Percentiles rank a stretch among this genome's conserved stretches.
phyloP scores from a whole-genome alignment of 2,888 invertebrate species.

The Carcina quercana region DNA sequence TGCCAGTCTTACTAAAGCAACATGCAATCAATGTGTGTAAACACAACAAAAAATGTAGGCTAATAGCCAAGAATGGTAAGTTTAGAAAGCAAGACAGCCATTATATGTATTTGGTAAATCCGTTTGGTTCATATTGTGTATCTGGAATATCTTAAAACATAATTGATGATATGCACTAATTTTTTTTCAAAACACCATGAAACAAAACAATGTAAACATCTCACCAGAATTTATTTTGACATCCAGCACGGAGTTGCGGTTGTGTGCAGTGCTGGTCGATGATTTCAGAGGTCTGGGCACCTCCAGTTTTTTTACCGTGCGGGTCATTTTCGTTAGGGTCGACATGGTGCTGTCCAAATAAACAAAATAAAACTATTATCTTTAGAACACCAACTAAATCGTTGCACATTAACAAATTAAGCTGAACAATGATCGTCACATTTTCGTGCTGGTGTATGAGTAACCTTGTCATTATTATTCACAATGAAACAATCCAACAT shows the following conservation, averaged over 20 bases:
- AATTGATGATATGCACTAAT: too few species aligned
- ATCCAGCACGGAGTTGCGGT: constrained; percentile 66
- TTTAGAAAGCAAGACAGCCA: too few species aligned
- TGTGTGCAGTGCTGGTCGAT: constrained; percentile 72
- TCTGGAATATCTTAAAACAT: too few species aligned
- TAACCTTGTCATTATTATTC: constrained; percentile 56
- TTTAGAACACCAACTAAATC: background rate
- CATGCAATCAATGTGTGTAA: too few species aligned
- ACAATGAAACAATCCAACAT: constrained; percentile 41
- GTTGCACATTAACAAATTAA: constrained; percentile 17
- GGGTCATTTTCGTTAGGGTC: constrained; percentile 78
- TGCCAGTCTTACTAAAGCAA: too few species aligned
- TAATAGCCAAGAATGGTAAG: too few species aligned
- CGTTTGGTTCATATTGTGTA: too few species aligned
- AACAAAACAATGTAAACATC: too few species aligned
- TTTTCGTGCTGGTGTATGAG: constrained; percentile 46
- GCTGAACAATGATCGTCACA: constrained; percentile 39
- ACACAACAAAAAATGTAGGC: too few species aligned
- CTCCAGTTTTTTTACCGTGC: constrained; percentile 83
- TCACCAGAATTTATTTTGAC: constrained; percentile 71
- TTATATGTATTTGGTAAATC: too few species aligned
- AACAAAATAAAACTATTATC: constrained; percentile 5
- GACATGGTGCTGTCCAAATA: constrained; percentile 59
- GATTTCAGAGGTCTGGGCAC: constrained; percentile 83
- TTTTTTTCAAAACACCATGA: too few species aligned